Conservation (phyloP, 2,113 vertebrate species). For the Campylorhamphus procurvoides region DNA sequence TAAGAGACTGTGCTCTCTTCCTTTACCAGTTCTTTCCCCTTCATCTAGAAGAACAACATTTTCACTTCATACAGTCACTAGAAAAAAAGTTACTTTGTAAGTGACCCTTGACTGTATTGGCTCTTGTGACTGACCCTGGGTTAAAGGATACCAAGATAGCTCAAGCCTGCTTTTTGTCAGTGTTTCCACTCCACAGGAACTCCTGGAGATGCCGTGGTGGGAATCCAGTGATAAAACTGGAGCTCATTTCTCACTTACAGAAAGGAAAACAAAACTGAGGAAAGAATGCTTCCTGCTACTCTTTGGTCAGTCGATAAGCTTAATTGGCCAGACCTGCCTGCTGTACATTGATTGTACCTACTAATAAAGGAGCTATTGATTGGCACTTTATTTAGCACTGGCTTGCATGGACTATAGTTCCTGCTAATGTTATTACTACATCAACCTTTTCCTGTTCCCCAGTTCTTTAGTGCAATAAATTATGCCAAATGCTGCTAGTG, state of each 20-base stretch:
- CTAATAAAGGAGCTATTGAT: constrained; percentile 90
- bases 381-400: constrained; percentile 82
- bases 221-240: constrained; percentile 84
- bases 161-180: constrained; percentile 90
- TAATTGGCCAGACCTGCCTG: constrained; percentile 87
- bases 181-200: constrained; percentile 76
- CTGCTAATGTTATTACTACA: constrained; percentile 82
- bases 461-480: constrained; percentile 80
- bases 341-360: constrained; percentile 84
- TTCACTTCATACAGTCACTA: constrained; percentile 14
- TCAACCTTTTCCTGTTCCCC: constrained; percentile 83
- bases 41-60: background rate
- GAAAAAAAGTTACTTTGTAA: constrained; percentile 6
- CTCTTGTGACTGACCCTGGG: constrained; percentile 70
- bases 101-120: constrained; percentile 41
- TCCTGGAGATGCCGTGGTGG: constrained; percentile 82
- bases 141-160: constrained; percentile 84
- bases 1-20: background rate
- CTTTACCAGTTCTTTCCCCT: background rate
- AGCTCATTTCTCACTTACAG: constrained; percentile 64
- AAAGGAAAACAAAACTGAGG: constrained; percentile 81
- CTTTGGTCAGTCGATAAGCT: constrained; percentile 80
- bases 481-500: constrained; percentile 66
- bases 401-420: constrained; percentile 74
- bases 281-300: constrained; percentile 78